Evolutionary conservation across 1,140 invertebrate genomes (phyloP), one percentile per base, ranked within the genome.

Genomic region (Colletes latitarsis): DNA sequence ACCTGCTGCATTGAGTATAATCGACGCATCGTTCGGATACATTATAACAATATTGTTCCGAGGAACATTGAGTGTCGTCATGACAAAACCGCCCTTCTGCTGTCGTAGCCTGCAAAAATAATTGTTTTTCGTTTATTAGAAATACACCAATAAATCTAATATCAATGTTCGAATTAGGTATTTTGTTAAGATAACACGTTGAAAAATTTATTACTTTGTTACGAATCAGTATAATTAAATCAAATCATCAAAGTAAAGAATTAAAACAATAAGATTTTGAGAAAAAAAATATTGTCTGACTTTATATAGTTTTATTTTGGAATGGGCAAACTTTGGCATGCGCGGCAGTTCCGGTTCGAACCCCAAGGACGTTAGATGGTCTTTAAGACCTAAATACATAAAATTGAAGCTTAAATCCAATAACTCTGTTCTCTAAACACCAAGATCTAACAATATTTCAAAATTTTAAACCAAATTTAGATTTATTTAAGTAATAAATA

Each of bases 11-110:
- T 41, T 64, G 30, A 6, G 88, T 91, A 55, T 90, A 91, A 81
- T 91, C 83, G 6, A 89, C 89, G 80, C 91, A 92, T 70, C 63
- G 81, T 41, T 71, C 68, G 9, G 90, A 91, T 53, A 88, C 79
- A 67, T 84, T 79, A 69, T 92, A 91, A 75, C 91, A 92, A 73
- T 90, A 92, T 72, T 92, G 88, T 41, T 88, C 70, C 19, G 77
- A 52, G 0, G 88, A 85, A 81, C 91, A 91, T 68, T 92, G 89
- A 9, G 46, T 68, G 71, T 91, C 90, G 6, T 84, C 84, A 53
- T 39, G 62, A 76, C 91, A 92, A 17, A 75, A 68, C 10, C 10
- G 49, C 8, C 49, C 41, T 77, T 76, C 79, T 58, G 77, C 73
- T 68, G 62, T 77, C 72, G 58, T 80, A 62, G 55, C 72, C 81